phyloP scores from a whole-genome alignment of 2,113 vertebrate genomes.

The Thermophis baileyi region DNA sequence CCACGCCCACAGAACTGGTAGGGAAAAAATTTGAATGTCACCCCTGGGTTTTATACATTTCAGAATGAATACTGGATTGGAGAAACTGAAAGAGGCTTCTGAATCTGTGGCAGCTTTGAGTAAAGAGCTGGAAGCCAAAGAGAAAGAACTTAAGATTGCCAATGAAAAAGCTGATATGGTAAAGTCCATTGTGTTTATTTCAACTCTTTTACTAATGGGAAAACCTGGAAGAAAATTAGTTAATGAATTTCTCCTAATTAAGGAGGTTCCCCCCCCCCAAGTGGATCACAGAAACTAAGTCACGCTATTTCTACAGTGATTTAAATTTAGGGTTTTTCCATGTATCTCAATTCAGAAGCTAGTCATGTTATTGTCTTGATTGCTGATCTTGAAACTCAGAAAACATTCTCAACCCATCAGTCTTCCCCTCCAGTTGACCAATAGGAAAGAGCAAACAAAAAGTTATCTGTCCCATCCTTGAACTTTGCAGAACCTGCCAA shows the following conservation, averaged over 20 bases:
- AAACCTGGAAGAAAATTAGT: background rate
- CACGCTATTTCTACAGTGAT: background rate
- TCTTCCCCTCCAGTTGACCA: background rate
- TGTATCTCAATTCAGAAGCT: background rate
- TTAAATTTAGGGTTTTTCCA: background rate
- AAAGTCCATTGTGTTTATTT: background rate
- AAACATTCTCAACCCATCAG: background rate
- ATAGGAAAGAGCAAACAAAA: background rate
- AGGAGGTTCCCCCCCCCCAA: too few species aligned
- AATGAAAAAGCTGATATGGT: conserved; percentile 94
- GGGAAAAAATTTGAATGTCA: too few species aligned
- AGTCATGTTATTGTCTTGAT: background rate
- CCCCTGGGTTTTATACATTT: background rate
- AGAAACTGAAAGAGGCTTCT: conserved; percentile 93
- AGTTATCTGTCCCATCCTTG: background rate
- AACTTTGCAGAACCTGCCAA: background rate
- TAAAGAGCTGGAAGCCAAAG: conserved; percentile 88
- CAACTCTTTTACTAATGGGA: background rate
- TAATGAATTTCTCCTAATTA: background rate
- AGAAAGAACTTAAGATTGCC: conserved; percentile 88
- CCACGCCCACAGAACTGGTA: too few species aligned
- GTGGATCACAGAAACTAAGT: background rate
- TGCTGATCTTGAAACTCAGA: background rate
- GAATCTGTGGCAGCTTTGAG: conserved; percentile 87
- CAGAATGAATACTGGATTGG: conserved; percentile 91